Conservation (phyloP, 2,888 invertebrate species). For the Drosophila subsilvestris region DNA sequence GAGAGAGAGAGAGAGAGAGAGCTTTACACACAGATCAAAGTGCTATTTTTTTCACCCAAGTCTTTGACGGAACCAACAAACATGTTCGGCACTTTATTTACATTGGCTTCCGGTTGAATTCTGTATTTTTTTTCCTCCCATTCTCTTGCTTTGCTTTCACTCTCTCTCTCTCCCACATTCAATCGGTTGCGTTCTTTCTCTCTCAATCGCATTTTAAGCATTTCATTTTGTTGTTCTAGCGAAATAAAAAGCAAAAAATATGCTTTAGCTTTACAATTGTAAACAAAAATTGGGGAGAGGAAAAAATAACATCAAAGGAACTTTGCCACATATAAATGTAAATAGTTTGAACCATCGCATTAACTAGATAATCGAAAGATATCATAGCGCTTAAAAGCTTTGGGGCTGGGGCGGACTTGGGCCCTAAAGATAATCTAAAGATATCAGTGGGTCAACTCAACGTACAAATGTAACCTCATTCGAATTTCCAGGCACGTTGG, state of each 20-base stretch:
- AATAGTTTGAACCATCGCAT: conserved; percentile 35
- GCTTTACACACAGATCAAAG: conserved; percentile 66
- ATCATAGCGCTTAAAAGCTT: conserved; percentile 23
- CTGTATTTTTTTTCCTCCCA: conserved; percentile 45
- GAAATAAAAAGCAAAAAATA: conserved; percentile 72
- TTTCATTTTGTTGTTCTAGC: conserved; percentile 70
- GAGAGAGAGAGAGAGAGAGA: conserved; percentile 7
- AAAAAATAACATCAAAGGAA: conserved; percentile 38
- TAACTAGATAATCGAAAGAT: conserved; percentile 20
- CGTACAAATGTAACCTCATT: conserved; percentile 22
- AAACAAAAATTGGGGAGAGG: conserved; percentile 47
- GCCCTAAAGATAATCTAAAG: conserved; percentile 39
- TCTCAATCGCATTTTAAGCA: conserved; percentile 39
- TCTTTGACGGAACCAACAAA: conserved; percentile 77
- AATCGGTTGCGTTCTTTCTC: conserved; percentile 27
- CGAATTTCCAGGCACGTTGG: conserved; percentile 30
- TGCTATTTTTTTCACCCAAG: conserved; percentile 54
- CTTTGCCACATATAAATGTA: conserved; percentile 17
- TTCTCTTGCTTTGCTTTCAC: conserved; percentile 21
- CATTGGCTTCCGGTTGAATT: conserved; percentile 80
- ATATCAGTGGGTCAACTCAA: conserved; percentile 39
- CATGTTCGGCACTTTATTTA: conserved; percentile 74
- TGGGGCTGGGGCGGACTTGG: conserved; percentile 5
- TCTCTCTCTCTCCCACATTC: conserved; percentile 20
- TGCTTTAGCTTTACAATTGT: conserved; percentile 57